Percentiles rank a stretch among this genome's conserved stretches.
Conservation (phyloP, 2,113 vertebrate species). For the Dolichotis patagonum region DNA sequence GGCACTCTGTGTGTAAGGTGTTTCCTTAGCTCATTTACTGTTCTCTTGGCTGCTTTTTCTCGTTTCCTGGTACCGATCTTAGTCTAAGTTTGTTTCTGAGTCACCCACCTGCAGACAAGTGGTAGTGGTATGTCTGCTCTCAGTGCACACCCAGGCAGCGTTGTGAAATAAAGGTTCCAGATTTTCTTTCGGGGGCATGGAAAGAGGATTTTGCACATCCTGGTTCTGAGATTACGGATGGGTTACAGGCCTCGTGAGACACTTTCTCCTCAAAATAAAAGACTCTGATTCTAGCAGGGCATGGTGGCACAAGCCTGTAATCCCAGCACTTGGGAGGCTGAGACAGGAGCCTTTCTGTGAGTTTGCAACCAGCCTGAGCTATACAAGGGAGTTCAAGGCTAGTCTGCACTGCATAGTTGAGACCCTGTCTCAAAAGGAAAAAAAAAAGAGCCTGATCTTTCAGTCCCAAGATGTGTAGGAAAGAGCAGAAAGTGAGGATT, state of each 20-base stretch:
- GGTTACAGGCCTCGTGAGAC: neutral
- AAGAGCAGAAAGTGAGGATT: neutral
- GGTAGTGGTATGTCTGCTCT: neutral
- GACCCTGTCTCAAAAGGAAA: neutral
- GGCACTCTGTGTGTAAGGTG: neutral
- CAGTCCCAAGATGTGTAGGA: neutral
- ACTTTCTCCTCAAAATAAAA: neutral
- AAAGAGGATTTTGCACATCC: neutral
- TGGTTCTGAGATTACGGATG: neutral
- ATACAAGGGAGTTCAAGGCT: neutral
- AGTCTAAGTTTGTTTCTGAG: neutral
- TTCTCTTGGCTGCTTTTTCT: slow-evolving; percentile 17
- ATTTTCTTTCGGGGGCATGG: neutral
- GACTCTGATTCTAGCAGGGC: neutral
- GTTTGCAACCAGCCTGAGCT: neutral
- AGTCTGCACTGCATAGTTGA: neutral
- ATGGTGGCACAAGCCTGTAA: neutral
- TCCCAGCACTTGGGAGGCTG: neutral
- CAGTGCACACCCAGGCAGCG: neutral
- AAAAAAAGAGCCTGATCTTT: neutral
- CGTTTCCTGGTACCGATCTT: slow-evolving; percentile 30
- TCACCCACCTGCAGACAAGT: neutral
- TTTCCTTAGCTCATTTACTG: neutral
- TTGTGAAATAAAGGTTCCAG: neutral
- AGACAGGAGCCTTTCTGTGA: neutral